Percentiles rank a stretch among this genome's conserved stretches.
Evolutionary conservation across 2,888 invertebrate species (phyloP).

Genomic region (Limnephilus rhombicus): DNA sequence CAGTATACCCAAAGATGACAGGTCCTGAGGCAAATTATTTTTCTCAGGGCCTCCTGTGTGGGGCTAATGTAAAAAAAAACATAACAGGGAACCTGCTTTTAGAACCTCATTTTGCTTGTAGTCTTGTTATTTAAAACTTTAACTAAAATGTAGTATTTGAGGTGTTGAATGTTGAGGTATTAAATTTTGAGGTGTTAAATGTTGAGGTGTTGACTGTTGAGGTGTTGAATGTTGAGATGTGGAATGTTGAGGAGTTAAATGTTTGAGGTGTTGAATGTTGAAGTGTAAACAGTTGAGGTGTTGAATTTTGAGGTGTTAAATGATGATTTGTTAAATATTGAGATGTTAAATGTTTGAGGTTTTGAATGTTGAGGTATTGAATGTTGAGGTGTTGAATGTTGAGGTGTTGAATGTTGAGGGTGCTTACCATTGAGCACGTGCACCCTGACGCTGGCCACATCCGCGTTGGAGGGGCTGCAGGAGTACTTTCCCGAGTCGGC

Average conservation of each 20-base stretch:
- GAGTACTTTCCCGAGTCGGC: constrained; percentile 89
- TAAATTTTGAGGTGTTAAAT: too few relatives aligned
- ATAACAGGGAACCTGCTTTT: too few relatives aligned
- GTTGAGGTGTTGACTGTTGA: background rate
- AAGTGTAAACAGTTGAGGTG: background rate
- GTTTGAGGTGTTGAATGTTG: background rate
- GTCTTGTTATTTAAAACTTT: too few relatives aligned
- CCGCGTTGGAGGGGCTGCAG: constrained; percentile 89
- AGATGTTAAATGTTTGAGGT: too few relatives aligned
- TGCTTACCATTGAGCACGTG: constrained; percentile 88
- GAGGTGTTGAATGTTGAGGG: background rate
- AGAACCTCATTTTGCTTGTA: too few relatives aligned
- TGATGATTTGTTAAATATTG: too few relatives aligned
- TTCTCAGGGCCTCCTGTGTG: too few relatives aligned
- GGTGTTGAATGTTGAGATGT: background rate
- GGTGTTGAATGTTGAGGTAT: background rate
- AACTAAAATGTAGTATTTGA: background rate
- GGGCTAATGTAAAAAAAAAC: too few relatives aligned
- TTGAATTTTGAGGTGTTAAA: too few relatives aligned
- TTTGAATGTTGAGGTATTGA: background rate
- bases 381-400: background rate
- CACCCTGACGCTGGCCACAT: constrained; percentile 86
- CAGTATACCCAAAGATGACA: too few relatives aligned
- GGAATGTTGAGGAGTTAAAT: background rate
- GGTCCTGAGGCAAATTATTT: too few relatives aligned